Conservation (phyloP, 2,113 vertebrate genomes). For the Sporophila hypoxantha region DNA sequence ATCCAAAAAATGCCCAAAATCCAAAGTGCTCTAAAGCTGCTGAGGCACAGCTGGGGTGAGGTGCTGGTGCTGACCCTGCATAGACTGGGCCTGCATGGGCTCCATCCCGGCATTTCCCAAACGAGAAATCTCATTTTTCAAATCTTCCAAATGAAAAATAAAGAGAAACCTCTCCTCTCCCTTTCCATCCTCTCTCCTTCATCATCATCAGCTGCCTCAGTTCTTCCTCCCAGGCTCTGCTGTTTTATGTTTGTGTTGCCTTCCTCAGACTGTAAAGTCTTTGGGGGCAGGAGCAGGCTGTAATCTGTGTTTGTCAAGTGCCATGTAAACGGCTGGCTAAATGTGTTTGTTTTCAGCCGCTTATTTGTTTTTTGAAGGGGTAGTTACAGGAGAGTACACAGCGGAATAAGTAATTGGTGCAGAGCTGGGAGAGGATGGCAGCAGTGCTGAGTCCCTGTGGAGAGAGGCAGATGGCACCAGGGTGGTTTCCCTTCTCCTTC, state of each 20-base stretch:
- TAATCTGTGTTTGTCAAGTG: slow-evolving; percentile 34
- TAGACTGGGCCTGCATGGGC: neutral
- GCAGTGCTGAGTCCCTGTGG: neutral
- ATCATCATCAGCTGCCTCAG: neutral
- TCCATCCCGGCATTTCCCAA: neutral
- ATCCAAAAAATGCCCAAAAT: neutral
- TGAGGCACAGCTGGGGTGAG: neutral
- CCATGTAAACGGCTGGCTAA: slow-evolving; percentile 30
- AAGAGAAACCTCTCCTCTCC: neutral
- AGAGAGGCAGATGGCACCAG: neutral
- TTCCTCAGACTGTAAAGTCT: neutral
- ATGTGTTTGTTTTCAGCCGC: slow-evolving; percentile 23
- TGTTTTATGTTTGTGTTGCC: neutral
- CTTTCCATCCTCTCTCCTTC: neutral
- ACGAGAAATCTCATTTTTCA: neutral
- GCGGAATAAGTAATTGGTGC: neutral
- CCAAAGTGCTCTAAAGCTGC: neutral
- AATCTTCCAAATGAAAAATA: too few species aligned
- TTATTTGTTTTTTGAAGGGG: slow-evolving; percentile 42
- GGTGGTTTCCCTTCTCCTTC: neutral
- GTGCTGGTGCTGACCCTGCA: neutral
- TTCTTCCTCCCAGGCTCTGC: neutral
- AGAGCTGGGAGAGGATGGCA: neutral
- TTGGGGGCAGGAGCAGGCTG: neutral
- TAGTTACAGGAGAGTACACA: neutral